Percentiles rank a stretch among this genome's conserved stretches.
Evolutionary conservation across 1,140 invertebrate species (phyloP).

Genomic region (Aphaenogaster rudis): DNA sequence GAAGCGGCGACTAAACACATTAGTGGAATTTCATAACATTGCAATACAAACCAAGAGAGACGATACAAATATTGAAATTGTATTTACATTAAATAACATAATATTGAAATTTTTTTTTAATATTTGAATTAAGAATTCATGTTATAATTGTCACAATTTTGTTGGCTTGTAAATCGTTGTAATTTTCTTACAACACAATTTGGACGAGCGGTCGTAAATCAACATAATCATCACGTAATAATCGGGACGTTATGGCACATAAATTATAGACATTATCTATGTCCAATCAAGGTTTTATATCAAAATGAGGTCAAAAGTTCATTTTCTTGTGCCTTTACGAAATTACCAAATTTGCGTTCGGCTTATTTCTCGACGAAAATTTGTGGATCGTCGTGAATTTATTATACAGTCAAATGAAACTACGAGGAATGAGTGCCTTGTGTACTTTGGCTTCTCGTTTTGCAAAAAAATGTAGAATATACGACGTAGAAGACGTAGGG

Average conservation of each 20-base stretch:
- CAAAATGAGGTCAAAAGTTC: slow-evolving; percentile 45
- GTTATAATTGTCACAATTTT: background rate
- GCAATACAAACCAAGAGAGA: background rate
- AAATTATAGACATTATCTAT: slow-evolving; percentile 32
- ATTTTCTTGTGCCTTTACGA: slow-evolving; percentile 15
- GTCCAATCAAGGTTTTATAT: slow-evolving; percentile 45
- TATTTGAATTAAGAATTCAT: background rate
- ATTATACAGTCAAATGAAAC: background rate
- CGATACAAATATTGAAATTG: background rate
- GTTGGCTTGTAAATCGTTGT: background rate
- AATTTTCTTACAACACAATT: background rate
- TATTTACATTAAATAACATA: background rate
- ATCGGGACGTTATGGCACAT: background rate
- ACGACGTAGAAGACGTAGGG: background rate
- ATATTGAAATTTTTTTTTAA: too few relatives aligned
- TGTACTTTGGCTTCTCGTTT: background rate
- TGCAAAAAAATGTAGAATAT: background rate
- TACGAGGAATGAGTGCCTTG: background rate
- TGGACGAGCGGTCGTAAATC: background rate
- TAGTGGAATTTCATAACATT: background rate
- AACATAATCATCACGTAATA: background rate
- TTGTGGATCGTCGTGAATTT: background rate
- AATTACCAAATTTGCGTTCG: slow-evolving; percentile 9
- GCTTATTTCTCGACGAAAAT: background rate
- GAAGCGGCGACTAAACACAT: background rate